Evolutionary conservation across 2,888 invertebrate genomes (phyloP).

Genomic region (Timandra comae): DNA sequence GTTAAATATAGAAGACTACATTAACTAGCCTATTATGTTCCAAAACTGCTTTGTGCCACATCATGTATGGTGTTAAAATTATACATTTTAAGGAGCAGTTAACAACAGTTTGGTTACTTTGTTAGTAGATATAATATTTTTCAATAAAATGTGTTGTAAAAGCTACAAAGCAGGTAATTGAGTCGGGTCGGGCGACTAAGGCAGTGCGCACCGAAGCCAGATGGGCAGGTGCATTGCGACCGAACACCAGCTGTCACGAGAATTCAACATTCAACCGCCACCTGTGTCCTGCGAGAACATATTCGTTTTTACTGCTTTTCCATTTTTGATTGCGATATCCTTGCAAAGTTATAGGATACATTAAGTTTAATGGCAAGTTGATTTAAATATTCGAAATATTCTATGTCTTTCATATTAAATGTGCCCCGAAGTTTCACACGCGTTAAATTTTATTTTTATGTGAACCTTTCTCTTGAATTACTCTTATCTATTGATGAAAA

Average conservation of each 20-base stretch:
- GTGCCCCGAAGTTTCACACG: too few relatives aligned
- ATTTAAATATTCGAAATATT: background rate
- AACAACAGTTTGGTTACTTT: too few relatives aligned
- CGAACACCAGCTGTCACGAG: slow-evolving; percentile 47
- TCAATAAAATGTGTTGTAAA: slow-evolving; percentile 5
- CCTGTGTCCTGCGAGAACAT: slow-evolving; percentile 18
- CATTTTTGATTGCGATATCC: slow-evolving; percentile 6
- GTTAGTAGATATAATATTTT: background rate
- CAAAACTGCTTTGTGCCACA: too few relatives aligned
- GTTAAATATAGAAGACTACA: too few relatives aligned
- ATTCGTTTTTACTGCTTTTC: slow-evolving; percentile 8
- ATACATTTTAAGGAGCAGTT: too few relatives aligned
- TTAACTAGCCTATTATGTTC: too few relatives aligned
- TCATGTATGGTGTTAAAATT: too few relatives aligned
- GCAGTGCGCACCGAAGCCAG: slow-evolving; percentile 24
- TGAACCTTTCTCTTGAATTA: too few relatives aligned
- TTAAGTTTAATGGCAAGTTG: background rate
- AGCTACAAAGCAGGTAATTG: slow-evolving; percentile 17
- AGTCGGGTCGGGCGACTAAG: slow-evolving; percentile 5
- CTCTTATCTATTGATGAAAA: too few relatives aligned
- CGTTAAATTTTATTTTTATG: too few relatives aligned
- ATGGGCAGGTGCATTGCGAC: slow-evolving; percentile 44
- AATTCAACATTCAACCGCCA: slow-evolving; percentile 25
- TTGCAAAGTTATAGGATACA: background rate
- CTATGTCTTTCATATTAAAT: too few relatives aligned